Evolutionary conservation across 2,113 vertebrate genomes (phyloP), one percentile per base, ranked within the genome.

Genomic region (Catharus minimus): DNA sequence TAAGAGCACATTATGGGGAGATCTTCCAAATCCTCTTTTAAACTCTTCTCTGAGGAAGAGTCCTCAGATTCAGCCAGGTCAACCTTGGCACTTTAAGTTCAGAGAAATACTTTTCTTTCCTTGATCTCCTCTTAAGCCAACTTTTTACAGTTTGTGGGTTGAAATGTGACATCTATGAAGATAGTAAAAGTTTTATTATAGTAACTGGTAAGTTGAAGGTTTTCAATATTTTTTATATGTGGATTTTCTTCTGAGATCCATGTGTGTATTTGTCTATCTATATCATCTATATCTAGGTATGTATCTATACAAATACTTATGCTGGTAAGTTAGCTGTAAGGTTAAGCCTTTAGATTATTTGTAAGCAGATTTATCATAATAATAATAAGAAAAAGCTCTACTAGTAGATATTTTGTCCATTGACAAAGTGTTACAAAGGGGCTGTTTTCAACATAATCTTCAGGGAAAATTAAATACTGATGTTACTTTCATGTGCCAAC

Each of bases 1-100:
- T 85, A 69, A 88, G 65, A 91, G 33, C 38, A 60, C 23, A 39
- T 88, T 92, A 65, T 36, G 49, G 57, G 28, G 41, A 91, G 39
- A 57, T 65, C 93, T 95, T 95, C 66, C 49, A 92, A 88, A 90
- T 67, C 23, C 27, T 85, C 65, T 92, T 95, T 92, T 75, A 86
- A 71, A 39, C 30, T 68, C 71, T 52, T 88, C 17, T 78, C 49
- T 81, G 83, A 81, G 76, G 73, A 71, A 68, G 56, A 88, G 33
- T 43, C 49, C 33, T 91, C 55, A 65, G 61, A 88, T 68, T 90
- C 46, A 91, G 36, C 60, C 60, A 33, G 84, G 92, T 90, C 88
- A 86, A 3, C 76, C 68, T 56, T 74, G 47, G 28, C 82, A 83
- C 79, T 64, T 82, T 71, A 81, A 78, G 53, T 91, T 93, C 90